Evolutionary conservation across 2,888 invertebrate genomes (phyloP), one percentile per base, ranked within the genome.

Genomic region (Drosophila affinis): DNA sequence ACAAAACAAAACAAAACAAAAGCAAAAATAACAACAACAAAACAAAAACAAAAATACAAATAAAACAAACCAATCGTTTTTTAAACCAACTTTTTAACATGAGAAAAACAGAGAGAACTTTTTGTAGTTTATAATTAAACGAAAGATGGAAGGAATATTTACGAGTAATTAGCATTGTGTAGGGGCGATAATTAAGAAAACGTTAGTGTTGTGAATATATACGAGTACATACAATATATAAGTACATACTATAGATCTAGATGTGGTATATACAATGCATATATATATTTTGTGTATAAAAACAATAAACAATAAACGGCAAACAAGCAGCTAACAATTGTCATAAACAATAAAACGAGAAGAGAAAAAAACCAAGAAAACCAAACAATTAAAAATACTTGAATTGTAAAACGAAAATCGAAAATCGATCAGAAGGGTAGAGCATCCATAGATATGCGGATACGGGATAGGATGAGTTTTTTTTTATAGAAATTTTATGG

Each of bases 201-300:
- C 77, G 75, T 85, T 85, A 85, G 84, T 81, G 84, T 85, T 85
- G 84, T 85, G 84, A 85, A 81, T 82, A 81, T 73, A 68, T 71
- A 68, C 76, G 72, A 72, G 67, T 72, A 79, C 60, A 62, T 74
- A 47, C 63, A 67, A 57, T 53, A 62, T 51, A 71, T 59, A 57
- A 49, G 47, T 54, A 51, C 39, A 29, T 57, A 58, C 29, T 51
- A 51, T 76, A 76, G 73, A 73, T 69, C 51, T 73, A 74, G 63
- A 55, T 17, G 62, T 46, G 61, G 54, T 63, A 64, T 39, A 39
- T 39, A 39, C 39, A 39, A 39, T 56, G 49, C 54, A n/a, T 59
- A 76, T 62, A 56, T 53, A 71, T 57, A 76, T 68, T 24, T 71
- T 69, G 56, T 71, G 71, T 67, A 68, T 69, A 69, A 54, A 69